Evolutionary conservation across 2,113 vertebrate genomes (phyloP), one percentile per base, ranked within the genome.

Genomic region (Perca flavescens): DNA sequence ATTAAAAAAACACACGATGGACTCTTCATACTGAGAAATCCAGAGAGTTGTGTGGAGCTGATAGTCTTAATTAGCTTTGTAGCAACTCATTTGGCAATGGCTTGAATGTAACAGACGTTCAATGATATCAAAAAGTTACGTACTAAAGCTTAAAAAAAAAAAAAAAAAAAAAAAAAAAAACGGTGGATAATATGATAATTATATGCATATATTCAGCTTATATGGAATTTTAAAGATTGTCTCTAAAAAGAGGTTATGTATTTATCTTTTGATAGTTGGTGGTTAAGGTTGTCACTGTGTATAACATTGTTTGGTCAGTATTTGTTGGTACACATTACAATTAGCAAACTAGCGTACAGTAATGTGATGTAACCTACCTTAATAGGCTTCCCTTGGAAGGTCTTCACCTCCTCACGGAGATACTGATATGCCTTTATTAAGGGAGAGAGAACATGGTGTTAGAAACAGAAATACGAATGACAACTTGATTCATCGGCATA

Each of bases 341-440:
- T 14, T n/a, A n/a, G n/a, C 4, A 5, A 34, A 34, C 31, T 34
- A 34, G 31, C 31, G 31, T 6, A 34, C 31, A 34, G 31, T 34
- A 34, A 34, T 34, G 19, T 62, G 16, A 54, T n/a, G 10, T 5
- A 0, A 15, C 46, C 6, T 80, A 96, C 95, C 94, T 96, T 96
- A 56, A 96, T 95, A 1, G 95, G 94, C 83, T 96, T 96, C 94
- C 97, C 98, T 96, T 99, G 98, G 92, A 99, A 99, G 83, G 95
- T 99, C 95, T 99, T 99, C 81, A 99, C 97, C 94, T 99, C 98
- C 94, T 99, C 98, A 90, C 98, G 95, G 82, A 99, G 96, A 82
- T 99, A 99, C 92, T 95, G 97, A 91, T 99, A 99, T 90, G 98
- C 98, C 98, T 99, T 88, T 11, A 91, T 84, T 54, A 54, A 9